phyloP scores from a whole-genome alignment of 2,888 invertebrate genomes.

The Hirtodrosophila alboralis region DNA sequence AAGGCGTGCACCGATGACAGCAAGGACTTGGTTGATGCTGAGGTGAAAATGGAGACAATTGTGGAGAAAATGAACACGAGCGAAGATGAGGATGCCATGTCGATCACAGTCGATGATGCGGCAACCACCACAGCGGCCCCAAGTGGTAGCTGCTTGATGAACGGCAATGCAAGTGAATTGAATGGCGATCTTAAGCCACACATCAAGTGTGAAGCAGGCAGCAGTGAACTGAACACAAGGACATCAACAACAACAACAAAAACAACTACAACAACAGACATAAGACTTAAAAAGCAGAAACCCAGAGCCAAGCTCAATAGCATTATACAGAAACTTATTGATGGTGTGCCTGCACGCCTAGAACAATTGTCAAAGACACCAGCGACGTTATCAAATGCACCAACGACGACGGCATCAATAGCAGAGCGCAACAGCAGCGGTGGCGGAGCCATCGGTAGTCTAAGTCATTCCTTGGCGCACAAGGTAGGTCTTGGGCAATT shows the following conservation, averaged over 20 bases:
- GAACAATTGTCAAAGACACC: slow-evolving; percentile 78
- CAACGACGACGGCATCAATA: slow-evolving; percentile 19
- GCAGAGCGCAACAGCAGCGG: slow-evolving; percentile 40
- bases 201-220: slow-evolving; percentile 37
- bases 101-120: slow-evolving; percentile 38
- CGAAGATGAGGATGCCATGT: slow-evolving; percentile 68
- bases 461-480: slow-evolving; percentile 63
- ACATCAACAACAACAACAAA: slow-evolving; percentile 22
- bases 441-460: slow-evolving; percentile 64
- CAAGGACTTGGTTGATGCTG: slow-evolving; percentile 21
- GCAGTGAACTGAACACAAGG: slow-evolving; percentile 13
- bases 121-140: slow-evolving; percentile 15
- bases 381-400: slow-evolving; percentile 40
- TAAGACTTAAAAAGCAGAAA: slow-evolving; percentile 82
- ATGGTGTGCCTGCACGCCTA: slow-evolving; percentile 80
- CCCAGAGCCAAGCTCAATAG: slow-evolving; percentile 82
- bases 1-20: slow-evolving; percentile 18
- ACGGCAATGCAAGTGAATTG: slow-evolving; percentile 46
- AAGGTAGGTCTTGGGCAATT: slow-evolving; percentile 51
- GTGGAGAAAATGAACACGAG: slow-evolving; percentile 80
- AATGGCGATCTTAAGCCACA: slow-evolving; percentile 46
- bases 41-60: slow-evolving; percentile 35
- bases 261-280: slow-evolving; percentile 56
- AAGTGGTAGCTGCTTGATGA: slow-evolving; percentile 21
- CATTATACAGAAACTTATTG: slow-evolving; percentile 83